Conservation (phyloP, 1,140 invertebrate species). For the Holotrichia oblita region DNA sequence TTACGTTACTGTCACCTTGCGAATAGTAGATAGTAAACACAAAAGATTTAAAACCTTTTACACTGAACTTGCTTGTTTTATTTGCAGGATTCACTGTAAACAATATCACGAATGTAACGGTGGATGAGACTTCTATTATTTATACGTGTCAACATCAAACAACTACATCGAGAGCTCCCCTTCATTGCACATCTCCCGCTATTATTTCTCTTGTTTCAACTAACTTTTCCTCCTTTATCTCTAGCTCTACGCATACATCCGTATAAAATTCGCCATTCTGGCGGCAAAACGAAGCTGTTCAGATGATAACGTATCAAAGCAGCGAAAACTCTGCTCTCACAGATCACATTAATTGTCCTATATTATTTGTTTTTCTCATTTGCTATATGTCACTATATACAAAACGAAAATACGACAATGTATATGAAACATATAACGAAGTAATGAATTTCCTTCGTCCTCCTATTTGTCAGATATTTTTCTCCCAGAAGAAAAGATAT, state of each 20-base stretch:
- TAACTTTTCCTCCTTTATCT: constrained; percentile 7
- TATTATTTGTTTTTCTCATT: constrained; percentile 24
- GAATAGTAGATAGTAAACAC: too few relatives aligned
- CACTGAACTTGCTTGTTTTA: not conserved
- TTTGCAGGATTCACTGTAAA: not conserved
- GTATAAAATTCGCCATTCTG: not conserved
- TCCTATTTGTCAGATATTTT: not conserved
- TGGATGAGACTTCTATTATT: not conserved
- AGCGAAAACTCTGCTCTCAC: not conserved
- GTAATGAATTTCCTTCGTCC: not conserved
- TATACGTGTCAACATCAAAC: constrained; percentile 25
- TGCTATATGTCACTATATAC: not conserved
- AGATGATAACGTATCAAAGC: constrained; percentile 2
- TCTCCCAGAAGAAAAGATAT: not conserved
- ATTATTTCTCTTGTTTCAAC: constrained; percentile 4
- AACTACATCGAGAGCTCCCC: not conserved
- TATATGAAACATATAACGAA: not conserved
- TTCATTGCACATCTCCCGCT: constrained; percentile 3
- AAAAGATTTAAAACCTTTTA: not conserved
- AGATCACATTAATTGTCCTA: constrained; percentile 24
- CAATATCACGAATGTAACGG: not conserved
- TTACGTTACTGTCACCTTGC: too few relatives aligned
- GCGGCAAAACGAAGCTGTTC: not conserved
- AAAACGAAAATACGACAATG: not conserved
- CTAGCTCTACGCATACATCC: not conserved